Base-by-base conservation (phyloP, 1,140 invertebrate species). In the Rhagoletis pomonella region DNA sequence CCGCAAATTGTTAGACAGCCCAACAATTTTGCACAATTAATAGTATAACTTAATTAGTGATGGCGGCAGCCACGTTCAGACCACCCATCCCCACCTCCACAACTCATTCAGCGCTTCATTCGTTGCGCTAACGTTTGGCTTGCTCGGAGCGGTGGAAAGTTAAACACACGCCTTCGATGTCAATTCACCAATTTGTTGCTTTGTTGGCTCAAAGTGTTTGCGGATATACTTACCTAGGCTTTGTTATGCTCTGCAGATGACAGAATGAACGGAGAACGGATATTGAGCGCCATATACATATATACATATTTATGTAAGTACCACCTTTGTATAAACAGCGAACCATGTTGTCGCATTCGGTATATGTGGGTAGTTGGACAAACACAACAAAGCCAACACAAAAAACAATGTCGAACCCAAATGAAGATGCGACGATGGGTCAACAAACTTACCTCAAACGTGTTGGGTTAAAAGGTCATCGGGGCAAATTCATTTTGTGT, bases 11-110 rank as follows among this genome's bases (percentile, higher is more conserved):
- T 73, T 47, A 14, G 42, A 73, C 67, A 73, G 67, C 67, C 67
- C 67, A 44, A 73, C 67, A 73, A 73, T 73, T 73, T 73, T 73
- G 67, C 67, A 73, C 67, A 73, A 73, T 73, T 73, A 73, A 73
- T 73, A 73, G 67, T 47, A 73, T 73, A 73, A 73, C 67, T 73
- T 73, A 73, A 73, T 73, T 73, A 73, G 67, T 73, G 67, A 73
- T 73, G 17, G 44, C 67, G 67, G 17, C 42, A 47, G 67, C 67
- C 67, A 14, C 67, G 44, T 44, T 4, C 42, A 14, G 29, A 29
- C 58, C 58, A 67, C 65, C 12, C 42, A n/a, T 39, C 14, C 17
- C 3, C 67, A 47, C 65, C 9, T 3, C 10, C 39, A 14, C 65
- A 3, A 0, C 6, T 4, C 65, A 19, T 19, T 67, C 67, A 0